Base-by-base conservation (phyloP, 2,797 vertebrate species). In the Anas georgica region DNA sequence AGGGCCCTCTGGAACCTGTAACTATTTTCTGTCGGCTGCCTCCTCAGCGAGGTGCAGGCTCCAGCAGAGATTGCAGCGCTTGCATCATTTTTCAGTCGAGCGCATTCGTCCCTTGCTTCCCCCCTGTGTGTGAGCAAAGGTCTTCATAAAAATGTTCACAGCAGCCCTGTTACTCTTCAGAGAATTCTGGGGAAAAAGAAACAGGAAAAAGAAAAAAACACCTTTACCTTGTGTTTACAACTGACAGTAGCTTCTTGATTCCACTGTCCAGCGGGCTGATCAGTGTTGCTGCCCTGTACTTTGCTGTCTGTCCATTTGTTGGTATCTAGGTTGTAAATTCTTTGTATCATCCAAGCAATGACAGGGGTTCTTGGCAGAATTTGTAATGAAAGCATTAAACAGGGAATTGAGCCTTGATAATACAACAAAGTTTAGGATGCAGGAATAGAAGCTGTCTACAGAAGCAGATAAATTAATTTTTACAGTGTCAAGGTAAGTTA, bases 271-370 rank as follows among this genome's bases (percentile, higher is more conserved):
- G 5, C 20, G 10, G 9, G 26, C 37, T 66, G 12, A 22, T 77
- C 35, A 5, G 6, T 20, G 28, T 14, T 0, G n/a, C 62, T 91
- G 75, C 54, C 29, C 80, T 7, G 1, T 20, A 17, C 1, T 2
- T 64, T 31, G 3, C 21, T 55, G 17, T 45, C 17, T 35, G 4
- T 17, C 41, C 1, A 0, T 60, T 25, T 0, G 0, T 67, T 52
- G 84, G 11, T 12, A 7, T 54, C 6, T 25, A 21, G 10, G 25
- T 17, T 28, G 26, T 59, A 87, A 64, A 56, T 25, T 6, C 59
- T 46, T n/a, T n/a, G 14, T 29, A 3, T 50, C 45, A 45, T 62
- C 56, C 7, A 54, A n/a, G 50, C 55, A 56, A 3, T 21, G 64
- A 35, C 20, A 4, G 23, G 76, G 11, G 12, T 31, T 64, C 75